phyloP scores from a whole-genome alignment of 2,888 invertebrate genomes.

The Troides helena region DNA sequence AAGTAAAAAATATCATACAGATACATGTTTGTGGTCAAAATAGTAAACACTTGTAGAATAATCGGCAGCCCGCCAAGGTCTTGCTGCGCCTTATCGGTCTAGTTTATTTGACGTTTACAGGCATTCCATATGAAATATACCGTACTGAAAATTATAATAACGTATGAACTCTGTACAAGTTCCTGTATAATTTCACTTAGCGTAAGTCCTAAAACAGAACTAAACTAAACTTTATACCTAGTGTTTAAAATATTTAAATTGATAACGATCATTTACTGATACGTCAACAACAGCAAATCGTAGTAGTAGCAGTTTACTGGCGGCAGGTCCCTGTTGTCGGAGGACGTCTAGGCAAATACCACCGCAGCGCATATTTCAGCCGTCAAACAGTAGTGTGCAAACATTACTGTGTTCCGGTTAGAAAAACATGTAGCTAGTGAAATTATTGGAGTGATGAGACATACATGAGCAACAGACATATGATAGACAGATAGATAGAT shows the following conservation, averaged over 20 bases:
- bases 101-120: conserved; percentile 25
- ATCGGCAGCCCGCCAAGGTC: conserved; percentile 12
- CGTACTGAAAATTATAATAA: background rate
- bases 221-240: background rate
- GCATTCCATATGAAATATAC: conserved; percentile 8
- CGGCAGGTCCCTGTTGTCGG: no score
- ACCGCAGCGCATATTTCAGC: no score
- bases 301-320: no score
- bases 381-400: no score
- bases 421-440: no score
- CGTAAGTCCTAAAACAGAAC: background rate
- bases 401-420: no score
- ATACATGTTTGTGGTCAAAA: conserved; percentile 2
- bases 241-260: background rate
- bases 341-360: no score
- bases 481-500: no score
- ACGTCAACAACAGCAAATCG: no score
- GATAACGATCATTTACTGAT: background rate
- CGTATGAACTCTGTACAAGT: background rate
- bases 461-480: no score
- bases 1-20: background rate
- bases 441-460: no score
- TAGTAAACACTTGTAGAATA: conserved; percentile 20
- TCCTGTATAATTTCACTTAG: background rate
- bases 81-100: conserved; percentile 13